Evolutionary conservation across 2,888 invertebrate genomes (phyloP).

Genomic region (Lamproptera curius): DNA sequence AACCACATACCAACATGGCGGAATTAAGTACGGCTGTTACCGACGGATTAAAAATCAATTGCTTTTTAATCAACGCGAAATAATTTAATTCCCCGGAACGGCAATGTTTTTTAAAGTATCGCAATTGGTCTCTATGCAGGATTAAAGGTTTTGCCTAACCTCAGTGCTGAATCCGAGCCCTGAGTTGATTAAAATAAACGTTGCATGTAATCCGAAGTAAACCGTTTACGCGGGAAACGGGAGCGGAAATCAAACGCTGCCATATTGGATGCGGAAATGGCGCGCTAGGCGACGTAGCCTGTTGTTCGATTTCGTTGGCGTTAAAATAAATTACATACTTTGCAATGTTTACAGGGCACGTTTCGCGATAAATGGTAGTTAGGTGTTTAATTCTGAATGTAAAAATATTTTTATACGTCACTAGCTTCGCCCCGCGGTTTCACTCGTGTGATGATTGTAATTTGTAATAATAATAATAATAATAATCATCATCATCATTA

Average conservation of each 20-base stretch:
- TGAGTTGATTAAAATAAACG: conserved; percentile 61
- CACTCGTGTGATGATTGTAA: too few species aligned
- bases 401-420: too few species aligned
- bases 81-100: conserved; percentile 1
- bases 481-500: too few species aligned
- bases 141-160: conserved; percentile 16
- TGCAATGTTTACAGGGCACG: too few species aligned
- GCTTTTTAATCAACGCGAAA: not conserved
- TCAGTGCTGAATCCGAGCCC: conserved; percentile 25
- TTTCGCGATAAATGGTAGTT: too few species aligned
- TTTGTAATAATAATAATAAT: too few species aligned
- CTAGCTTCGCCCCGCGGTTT: too few species aligned
- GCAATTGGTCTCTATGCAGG: conserved; percentile 4
- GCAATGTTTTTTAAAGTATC: conserved; percentile 1
- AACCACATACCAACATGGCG: too few species aligned
- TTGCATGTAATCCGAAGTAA: conserved; percentile 60
- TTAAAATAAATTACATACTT: conserved; percentile 26
- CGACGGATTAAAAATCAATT: not conserved
- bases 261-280: conserved; percentile 74
- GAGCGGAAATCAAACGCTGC: conserved; percentile 71
- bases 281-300: conserved; percentile 35
- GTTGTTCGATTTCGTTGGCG: conserved; percentile 35
- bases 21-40: too few species aligned
- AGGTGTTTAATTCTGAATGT: too few species aligned
- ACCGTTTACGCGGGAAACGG: conserved; percentile 57